Percentiles rank a stretch among this genome's conserved stretches.
Conservation (phyloP, 2,888 invertebrate species). For the Imbricaverruca yamaguchii region DNA sequence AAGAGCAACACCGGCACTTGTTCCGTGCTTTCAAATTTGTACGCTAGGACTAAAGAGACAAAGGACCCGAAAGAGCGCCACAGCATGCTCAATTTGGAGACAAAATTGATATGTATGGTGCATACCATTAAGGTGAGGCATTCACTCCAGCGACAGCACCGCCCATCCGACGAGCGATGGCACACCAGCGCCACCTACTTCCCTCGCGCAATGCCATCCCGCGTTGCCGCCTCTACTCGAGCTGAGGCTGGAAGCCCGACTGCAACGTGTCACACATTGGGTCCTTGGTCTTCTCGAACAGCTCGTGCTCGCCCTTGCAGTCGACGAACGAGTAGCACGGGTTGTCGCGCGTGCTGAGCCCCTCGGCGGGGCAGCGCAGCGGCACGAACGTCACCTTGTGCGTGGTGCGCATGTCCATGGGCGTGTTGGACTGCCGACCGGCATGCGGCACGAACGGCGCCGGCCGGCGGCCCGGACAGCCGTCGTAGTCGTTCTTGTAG, state of each 20-base stretch:
- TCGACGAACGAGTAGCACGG: constrained; percentile 9
- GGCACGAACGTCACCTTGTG: constrained; percentile 15
- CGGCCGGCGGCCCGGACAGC: neutral
- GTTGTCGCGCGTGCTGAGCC: neutral
- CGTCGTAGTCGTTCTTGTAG: neutral
- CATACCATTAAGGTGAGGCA: too few species aligned
- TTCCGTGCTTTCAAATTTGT: too few species aligned
- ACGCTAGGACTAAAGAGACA: too few species aligned
- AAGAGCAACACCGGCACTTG: too few species aligned
- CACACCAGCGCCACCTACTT: neutral
- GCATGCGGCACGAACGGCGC: neutral
- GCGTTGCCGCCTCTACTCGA: neutral
- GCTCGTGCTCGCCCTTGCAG: constrained; percentile 13
- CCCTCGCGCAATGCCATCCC: neutral
- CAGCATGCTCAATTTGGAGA: too few species aligned
- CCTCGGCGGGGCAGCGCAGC: constrained; percentile 15
- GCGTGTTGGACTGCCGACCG: neutral
- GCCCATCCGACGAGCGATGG: neutral
- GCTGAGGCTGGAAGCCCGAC: constrained; percentile 15
- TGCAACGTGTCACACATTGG: constrained; percentile 8
- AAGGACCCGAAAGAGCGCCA: too few species aligned
- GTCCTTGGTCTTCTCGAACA: neutral
- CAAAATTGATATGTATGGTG: too few species aligned
- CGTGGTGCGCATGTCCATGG: neutral
- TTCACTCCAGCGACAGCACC: neutral